phyloP scores from a whole-genome alignment of 2,113 vertebrate genomes.

The Heterocephalus glaber region DNA sequence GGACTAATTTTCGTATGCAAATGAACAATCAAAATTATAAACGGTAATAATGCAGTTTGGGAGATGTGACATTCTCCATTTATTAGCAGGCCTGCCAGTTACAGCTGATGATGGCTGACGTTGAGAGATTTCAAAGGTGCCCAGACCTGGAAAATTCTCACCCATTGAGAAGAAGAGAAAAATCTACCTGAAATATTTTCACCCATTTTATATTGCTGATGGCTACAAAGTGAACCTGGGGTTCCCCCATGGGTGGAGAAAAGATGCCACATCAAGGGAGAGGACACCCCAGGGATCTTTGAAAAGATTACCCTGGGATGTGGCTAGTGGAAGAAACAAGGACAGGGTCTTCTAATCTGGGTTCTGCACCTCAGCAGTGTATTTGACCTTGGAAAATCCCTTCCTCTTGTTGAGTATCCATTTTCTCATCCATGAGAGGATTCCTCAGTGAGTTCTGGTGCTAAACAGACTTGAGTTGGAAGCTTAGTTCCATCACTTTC shows the following conservation, averaged over 20 bases:
- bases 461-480: background rate
- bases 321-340: background rate
- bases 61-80: conserved; percentile 93
- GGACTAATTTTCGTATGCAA: conserved; percentile 99
- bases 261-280: background rate
- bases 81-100: conserved; percentile 88
- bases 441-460: background rate
- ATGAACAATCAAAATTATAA: conserved; percentile 99
- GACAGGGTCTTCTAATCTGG: background rate
- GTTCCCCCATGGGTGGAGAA: background rate
- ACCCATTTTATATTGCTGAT: conserved; percentile 20
- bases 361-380: background rate
- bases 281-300: background rate
- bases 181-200: conserved; percentile 13
- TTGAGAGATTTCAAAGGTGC: conserved; percentile 84
- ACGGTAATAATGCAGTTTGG: conserved; percentile 97
- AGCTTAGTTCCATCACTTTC: background rate
- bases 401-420: background rate
- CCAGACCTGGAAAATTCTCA: conserved; percentile 56
- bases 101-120: conserved; percentile 90
- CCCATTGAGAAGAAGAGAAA: conserved; percentile 68
- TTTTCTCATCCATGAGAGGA: background rate
- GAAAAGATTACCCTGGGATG: background rate
- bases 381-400: background rate
- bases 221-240: conserved; percentile 65